A percentile compares a stretch with the other conserved stretches of the same genome.
These are phyloP conservation scores for Crocidura indochinensis DNA, from an alignment of 2,797 vertebrate genomes.

Conservation along the genomic window DNA sequence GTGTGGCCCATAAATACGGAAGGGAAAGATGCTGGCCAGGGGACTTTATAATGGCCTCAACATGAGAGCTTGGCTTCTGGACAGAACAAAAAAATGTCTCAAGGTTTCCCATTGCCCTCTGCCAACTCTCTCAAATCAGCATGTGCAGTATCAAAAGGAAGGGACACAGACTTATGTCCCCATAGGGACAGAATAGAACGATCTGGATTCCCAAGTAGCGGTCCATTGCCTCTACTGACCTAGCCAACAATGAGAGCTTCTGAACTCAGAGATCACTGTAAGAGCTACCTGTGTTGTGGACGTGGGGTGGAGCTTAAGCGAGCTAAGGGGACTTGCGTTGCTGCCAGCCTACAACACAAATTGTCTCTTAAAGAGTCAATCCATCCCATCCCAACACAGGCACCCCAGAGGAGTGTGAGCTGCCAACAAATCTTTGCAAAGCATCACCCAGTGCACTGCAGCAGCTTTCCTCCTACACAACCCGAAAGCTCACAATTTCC, in stretches of 20 bases:
- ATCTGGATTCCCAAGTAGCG: not conserved
- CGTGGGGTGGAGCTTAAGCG: too few relatives aligned
- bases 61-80: too few relatives aligned
- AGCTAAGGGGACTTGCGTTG: not conserved
- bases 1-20: not conserved
- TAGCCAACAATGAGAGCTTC: not conserved
- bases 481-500: conserved; percentile 65
- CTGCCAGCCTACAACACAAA: not conserved
- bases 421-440: conserved; percentile 26
- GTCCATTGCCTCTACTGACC: too few relatives aligned
- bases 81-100: too few relatives aligned
- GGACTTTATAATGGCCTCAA: too few relatives aligned
- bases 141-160: not conserved
- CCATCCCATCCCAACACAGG: not conserved
- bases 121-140: not conserved
- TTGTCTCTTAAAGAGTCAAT: not conserved
- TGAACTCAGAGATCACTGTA: too few relatives aligned
- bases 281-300: too few relatives aligned
- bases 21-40: not conserved
- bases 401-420: not conserved
- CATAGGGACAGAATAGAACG: not conserved
- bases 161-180: not conserved
- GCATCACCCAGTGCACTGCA: not conserved
- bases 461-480: not conserved
- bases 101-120: too few relatives aligned